phyloP scores from a whole-genome alignment of 1,140 invertebrate genomes.

The Pseudoatta argentina region DNA sequence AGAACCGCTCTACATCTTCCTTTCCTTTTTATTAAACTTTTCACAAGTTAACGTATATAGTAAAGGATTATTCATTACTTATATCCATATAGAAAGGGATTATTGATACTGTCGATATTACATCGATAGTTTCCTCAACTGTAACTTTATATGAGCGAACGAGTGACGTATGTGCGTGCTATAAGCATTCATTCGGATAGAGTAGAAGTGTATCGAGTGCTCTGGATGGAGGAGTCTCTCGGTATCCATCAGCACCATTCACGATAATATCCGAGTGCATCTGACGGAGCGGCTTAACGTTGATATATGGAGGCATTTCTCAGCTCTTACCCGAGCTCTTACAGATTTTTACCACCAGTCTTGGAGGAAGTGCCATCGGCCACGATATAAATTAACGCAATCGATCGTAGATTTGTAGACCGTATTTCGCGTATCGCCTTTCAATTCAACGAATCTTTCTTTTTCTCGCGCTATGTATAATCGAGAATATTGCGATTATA shows the following conservation, averaged over 20 bases:
- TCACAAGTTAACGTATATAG: background rate
- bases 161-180: background rate
- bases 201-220: constrained; percentile 70
- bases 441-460: background rate
- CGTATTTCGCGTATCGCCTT: constrained; percentile 7
- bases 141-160: constrained; percentile 27
- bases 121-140: constrained; percentile 29
- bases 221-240: constrained; percentile 71
- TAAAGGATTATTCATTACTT: constrained; percentile 40
- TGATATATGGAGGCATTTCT: constrained; percentile 79
- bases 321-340: constrained; percentile 64
- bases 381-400: constrained; percentile 62
- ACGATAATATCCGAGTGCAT: constrained; percentile 76
- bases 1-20: background rate
- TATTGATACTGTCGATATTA: constrained; percentile 47
- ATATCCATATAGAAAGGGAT: constrained; percentile 14
- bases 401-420: constrained; percentile 59
- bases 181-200: constrained; percentile 8
- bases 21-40: constrained; percentile 31
- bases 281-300: constrained; percentile 73
- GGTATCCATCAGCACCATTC: constrained; percentile 77
- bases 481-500: background rate
- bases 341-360: constrained; percentile 71
- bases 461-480: background rate
- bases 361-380: constrained; percentile 43